Conservation (phyloP, 2,113 vertebrate genomes). For the Suricata suricatta region DNA sequence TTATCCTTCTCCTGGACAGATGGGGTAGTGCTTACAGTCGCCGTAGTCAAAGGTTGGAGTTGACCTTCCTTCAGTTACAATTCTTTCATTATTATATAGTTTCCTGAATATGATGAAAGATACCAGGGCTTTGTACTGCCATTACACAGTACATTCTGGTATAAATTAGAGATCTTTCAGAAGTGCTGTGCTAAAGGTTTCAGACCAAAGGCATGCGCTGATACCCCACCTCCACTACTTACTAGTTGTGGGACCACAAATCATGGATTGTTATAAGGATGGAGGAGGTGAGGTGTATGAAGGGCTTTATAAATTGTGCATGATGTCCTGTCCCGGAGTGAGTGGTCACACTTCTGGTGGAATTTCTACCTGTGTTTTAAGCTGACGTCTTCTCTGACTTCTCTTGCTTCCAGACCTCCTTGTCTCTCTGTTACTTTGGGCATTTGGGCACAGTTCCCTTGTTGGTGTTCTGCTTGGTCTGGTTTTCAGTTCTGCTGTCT, state of each 20-base stretch:
- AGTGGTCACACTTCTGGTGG: accelerated
- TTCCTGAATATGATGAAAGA: not conserved
- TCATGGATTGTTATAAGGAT: not conserved
- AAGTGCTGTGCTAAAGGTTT: not conserved
- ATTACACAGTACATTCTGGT: not conserved
- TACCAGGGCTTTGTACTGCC: not conserved
- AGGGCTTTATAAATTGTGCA: not conserved
- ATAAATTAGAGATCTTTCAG: not conserved
- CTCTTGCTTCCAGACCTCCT: not conserved
- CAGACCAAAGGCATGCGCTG: not conserved
- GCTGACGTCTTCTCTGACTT: not conserved
- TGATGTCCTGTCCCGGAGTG: accelerated
- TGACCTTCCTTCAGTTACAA: not conserved
- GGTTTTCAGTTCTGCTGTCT: not conserved
- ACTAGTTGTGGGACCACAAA: not conserved
- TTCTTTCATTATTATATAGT: not conserved
- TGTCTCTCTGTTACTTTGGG: not conserved
- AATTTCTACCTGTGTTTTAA: not conserved
- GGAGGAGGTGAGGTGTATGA: accelerated
- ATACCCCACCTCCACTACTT: not conserved
- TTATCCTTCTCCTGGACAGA: not conserved
- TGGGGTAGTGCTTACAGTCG: not conserved
- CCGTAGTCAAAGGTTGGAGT: not conserved
- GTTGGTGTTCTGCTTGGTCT: not conserved
- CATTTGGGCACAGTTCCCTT: not conserved